A percentile compares a stretch with the other conserved stretches of the same genome.
Conservation (phyloP, 2,113 vertebrate species). For the Acanthochromis polyacanthus region DNA sequence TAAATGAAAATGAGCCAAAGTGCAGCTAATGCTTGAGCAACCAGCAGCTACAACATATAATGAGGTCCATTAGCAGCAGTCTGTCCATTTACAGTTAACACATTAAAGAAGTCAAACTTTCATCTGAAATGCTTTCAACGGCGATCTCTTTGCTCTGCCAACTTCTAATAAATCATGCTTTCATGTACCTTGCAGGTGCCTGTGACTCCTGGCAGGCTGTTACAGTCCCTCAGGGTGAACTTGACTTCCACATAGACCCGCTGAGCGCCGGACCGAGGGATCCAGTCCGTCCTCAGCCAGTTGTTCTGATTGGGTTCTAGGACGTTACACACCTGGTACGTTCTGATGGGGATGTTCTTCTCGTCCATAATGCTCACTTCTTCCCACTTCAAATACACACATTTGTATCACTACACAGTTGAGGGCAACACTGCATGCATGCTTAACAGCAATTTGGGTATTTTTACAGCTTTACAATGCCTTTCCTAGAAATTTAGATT, state of each 20-base stretch:
- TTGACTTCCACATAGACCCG: slow-evolving; percentile 98
- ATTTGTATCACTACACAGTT: neutral
- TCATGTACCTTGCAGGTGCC: slow-evolving; percentile 93
- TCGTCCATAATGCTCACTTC: slow-evolving; percentile 88
- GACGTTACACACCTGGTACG: slow-evolving; percentile 96
- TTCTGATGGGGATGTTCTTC: slow-evolving; percentile 87
- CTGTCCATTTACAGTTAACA: slow-evolving; percentile 29
- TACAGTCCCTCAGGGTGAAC: slow-evolving; percentile 98
- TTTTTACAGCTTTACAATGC: neutral
- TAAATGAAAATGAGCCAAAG: slow-evolving; percentile 62
- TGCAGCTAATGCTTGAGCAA: slow-evolving; percentile 33
- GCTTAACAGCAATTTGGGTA: neutral
- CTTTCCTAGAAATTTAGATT: neutral
- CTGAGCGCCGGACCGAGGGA: slow-evolving; percentile 95
- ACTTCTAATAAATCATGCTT: neutral
- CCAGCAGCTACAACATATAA: slow-evolving; percentile 48
- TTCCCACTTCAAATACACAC: slow-evolving; percentile 81
- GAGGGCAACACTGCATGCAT: neutral
- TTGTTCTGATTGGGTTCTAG: slow-evolving; percentile 98
- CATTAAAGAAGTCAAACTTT: slow-evolving; percentile 17
- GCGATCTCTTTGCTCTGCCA: neutral
- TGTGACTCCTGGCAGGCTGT: slow-evolving; percentile 97
- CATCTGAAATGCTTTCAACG: slow-evolving; percentile 4
- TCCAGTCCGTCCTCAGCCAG: slow-evolving; percentile 98
- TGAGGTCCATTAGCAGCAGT: slow-evolving; percentile 44